Base-by-base conservation (phyloP, 2,797 vertebrate species). In the Bradypus variegatus region DNA sequence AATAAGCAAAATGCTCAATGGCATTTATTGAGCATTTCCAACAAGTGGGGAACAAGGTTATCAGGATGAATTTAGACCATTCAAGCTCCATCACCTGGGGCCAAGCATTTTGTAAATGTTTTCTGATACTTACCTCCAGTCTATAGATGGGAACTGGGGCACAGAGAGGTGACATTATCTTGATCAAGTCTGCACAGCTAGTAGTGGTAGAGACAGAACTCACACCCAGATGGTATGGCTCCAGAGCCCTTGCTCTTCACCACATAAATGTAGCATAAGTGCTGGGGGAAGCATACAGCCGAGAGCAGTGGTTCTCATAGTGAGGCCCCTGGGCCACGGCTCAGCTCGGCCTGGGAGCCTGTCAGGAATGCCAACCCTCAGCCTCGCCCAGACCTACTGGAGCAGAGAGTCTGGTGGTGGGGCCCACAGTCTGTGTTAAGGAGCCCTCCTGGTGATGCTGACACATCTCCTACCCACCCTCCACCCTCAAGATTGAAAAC, bases 1-100 rank as follows among this genome's bases (percentile, higher is more conserved):
- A 29, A 11, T 36, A 41, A 2, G 9, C 69, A 4, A 11, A 11
- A 2, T 4, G 38, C 55, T 33, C 8, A 23, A 0, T 2, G 27
- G 10, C 8, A 58, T 58, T 11, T 55, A n/a, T 6, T 23, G 69
- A 53, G 75, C 53, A 1, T 50, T 83, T 41, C 21, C 14, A 23
- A 3, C 2, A 23, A 11, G 55, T 6, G 21, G 36, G 21, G 21
- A 75, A 5, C 5, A 9, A 6, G 16, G 27, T 45, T 36, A 3
- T 36, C 25, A 5, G 3, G 12, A 9, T 6, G 33, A 8, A 16
- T 29, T 67, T 14, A 25, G n/a, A 5, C 5, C 19, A 9, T 21
- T 64, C 38, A 41, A 1, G 31, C 65, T 18, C 31, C 38, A 23
- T 25, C 3, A 1, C 21, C 45, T 16, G 9, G 10, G 69, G 33